phyloP scores from a whole-genome alignment of 2,113 vertebrate genomes.

The Elachura formosa region DNA sequence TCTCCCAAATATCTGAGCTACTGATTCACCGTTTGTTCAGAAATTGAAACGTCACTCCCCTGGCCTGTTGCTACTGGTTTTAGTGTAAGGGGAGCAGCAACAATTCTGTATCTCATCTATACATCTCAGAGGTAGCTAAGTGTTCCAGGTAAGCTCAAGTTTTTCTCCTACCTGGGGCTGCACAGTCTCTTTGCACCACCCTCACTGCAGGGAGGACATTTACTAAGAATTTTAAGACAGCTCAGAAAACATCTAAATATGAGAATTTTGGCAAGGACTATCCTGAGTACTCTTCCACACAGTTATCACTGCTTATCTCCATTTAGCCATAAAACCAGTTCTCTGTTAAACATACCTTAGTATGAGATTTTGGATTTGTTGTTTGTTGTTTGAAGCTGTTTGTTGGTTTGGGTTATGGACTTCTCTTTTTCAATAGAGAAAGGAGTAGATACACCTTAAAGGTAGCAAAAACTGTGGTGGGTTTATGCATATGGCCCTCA shows the following conservation, averaged over 20 bases:
- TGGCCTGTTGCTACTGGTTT: not conserved
- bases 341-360: not conserved
- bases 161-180: not conserved
- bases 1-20: slow-evolving; percentile 4
- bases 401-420: not conserved
- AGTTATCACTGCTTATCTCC: not conserved
- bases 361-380: not conserved
- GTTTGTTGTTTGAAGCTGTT: too few relatives aligned
- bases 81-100: not conserved
- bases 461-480: not conserved
- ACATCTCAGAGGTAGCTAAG: not conserved
- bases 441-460: not conserved
- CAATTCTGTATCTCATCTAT: not conserved
- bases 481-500: not conserved
- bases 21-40: not conserved
- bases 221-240: not conserved
- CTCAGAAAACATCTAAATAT: not conserved
- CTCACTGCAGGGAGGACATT: not conserved
- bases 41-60: not conserved
- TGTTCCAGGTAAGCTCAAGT: accelerated
- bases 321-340: not conserved
- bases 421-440: not conserved
- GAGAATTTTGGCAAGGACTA: not conserved
- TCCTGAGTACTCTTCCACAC: not conserved
- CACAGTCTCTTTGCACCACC: not conserved